phyloP scores from a whole-genome alignment of 2,113 vertebrate genomes.

The Pantherophis guttatus region DNA sequence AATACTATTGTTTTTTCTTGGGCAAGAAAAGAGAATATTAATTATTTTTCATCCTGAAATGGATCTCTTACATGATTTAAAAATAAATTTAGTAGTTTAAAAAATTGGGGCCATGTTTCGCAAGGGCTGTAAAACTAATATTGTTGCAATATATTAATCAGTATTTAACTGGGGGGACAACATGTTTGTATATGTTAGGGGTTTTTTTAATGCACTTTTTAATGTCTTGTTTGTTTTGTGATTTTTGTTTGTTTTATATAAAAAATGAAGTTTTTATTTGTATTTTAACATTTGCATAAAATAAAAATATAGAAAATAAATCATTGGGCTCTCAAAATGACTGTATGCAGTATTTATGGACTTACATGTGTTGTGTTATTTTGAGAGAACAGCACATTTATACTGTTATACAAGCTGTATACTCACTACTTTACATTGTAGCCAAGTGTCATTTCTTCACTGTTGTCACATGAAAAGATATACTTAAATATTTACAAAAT shows the following conservation, averaged over 20 bases:
- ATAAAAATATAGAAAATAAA: background rate
- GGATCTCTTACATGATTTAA: background rate
- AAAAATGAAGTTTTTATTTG: background rate
- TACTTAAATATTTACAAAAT: too few species aligned
- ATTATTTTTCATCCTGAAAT: background rate
- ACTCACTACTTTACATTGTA: too few species aligned
- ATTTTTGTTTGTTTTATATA: background rate
- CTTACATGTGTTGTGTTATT: too few species aligned
- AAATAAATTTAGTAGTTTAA: background rate
- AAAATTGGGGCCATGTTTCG: background rate
- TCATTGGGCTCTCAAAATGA: background rate
- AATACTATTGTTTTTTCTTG: background rate
- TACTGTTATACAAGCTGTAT: too few species aligned
- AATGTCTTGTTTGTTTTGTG: background rate
- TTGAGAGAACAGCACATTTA: too few species aligned
- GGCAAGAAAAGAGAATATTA: background rate
- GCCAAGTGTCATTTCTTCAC: too few species aligned
- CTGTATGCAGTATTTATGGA: background rate
- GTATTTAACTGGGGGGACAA: background rate
- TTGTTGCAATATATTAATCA: background rate
- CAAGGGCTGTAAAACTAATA: background rate
- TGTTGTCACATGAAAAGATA: too few species aligned
- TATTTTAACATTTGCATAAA: background rate
- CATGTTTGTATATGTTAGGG: background rate
- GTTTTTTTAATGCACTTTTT: background rate